These are phyloP conservation scores for Eurytoma californica DNA, from an alignment of 2,888 invertebrate genomes.

Conservation along the genomic window DNA sequence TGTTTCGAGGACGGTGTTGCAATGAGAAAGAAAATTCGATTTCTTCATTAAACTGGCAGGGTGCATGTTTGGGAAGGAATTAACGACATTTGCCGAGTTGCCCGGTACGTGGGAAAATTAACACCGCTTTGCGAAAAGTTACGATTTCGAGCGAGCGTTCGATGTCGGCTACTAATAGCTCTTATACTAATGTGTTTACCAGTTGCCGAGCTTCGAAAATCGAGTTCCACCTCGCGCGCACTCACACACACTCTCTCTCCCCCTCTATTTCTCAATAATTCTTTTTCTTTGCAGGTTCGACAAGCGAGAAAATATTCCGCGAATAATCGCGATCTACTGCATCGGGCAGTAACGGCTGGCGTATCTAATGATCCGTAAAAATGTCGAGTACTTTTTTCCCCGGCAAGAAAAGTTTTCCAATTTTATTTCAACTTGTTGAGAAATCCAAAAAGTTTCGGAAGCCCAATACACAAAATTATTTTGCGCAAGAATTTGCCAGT, in stretches of 20 bases:
- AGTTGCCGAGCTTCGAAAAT: slow-evolving; percentile 52
- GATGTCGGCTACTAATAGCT: slow-evolving; percentile 62
- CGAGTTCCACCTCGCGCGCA: slow-evolving; percentile 16
- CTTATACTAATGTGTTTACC: slow-evolving; percentile 66
- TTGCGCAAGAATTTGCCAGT: slow-evolving; percentile 43
- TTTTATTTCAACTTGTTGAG: slow-evolving; percentile 55
- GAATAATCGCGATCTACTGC: slow-evolving; percentile 45
- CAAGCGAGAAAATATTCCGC: slow-evolving; percentile 53
- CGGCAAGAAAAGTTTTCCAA: slow-evolving; percentile 47
- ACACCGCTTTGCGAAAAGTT: slow-evolving; percentile 55
- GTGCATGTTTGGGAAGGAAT: slow-evolving; percentile 10
- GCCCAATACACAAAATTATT: slow-evolving; percentile 49
- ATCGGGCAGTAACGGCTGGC: slow-evolving; percentile 24
- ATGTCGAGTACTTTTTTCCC: slow-evolving; percentile 47
- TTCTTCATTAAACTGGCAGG: not conserved
- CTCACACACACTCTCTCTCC: not conserved
- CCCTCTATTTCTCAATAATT: slow-evolving; percentile 30
- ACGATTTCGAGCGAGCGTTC: slow-evolving; percentile 39
- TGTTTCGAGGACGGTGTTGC: too few species aligned
- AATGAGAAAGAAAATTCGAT: too few species aligned
- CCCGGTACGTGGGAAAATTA: slow-evolving; percentile 39
- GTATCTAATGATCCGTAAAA: slow-evolving; percentile 55
- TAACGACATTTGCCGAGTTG: slow-evolving; percentile 16
- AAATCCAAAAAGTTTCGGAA: slow-evolving; percentile 49
- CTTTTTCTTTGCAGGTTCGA: slow-evolving; percentile 41